Base-by-base conservation (phyloP, 1,140 invertebrate species). In the Protaetia brevitarsis region DNA sequence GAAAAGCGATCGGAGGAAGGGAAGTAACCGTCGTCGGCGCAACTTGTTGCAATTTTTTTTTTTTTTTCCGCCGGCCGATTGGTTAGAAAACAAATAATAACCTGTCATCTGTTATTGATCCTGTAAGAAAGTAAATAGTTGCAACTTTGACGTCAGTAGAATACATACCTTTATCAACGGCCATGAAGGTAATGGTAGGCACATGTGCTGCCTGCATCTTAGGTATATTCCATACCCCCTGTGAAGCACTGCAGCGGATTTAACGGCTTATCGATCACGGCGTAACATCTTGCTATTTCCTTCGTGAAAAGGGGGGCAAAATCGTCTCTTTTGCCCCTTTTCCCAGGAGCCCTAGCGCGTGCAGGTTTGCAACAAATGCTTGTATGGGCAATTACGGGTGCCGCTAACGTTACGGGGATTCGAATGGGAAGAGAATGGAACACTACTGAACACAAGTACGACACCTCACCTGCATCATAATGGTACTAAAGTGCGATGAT, bases 161-260 rank as follows among this genome's bases (percentile, higher is more conserved):
- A 8, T 45, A 45, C 41, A 63, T 78, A 78, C 76, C 76, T 78
- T 78, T 76, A 76, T 77, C 76, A 78, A 77, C 77, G 74, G 73
- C 76, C 76, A 78, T 78, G 74, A 75, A 77, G 72, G 69, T 71
- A 75, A 73, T 68, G 67, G 71, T 64, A 63, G 75, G 72, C 73
- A 76, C 75, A 76, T 73, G 75, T 77, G 76, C 71, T 73, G 70
- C 67, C 69, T 69, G 68, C 72, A 63, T 60, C 67, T 67, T 60
- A 65, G 66, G 69, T 60, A 60, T 61, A 66, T 67, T 62, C 66
- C 72, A 71, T 71, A 64, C 62, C 69, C 61, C 23, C 16, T 45
- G 13, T 5, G 64, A 34, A 31, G 31, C 28, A 66, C 10, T 45
- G 13, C 23, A 28, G 58, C 23, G 16, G 58, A 19, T n/a, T n/a